Evolutionary conservation across 2,113 vertebrate genomes (phyloP), one percentile per base, ranked within the genome.

Genomic region (Urocynchramus pylzowi): DNA sequence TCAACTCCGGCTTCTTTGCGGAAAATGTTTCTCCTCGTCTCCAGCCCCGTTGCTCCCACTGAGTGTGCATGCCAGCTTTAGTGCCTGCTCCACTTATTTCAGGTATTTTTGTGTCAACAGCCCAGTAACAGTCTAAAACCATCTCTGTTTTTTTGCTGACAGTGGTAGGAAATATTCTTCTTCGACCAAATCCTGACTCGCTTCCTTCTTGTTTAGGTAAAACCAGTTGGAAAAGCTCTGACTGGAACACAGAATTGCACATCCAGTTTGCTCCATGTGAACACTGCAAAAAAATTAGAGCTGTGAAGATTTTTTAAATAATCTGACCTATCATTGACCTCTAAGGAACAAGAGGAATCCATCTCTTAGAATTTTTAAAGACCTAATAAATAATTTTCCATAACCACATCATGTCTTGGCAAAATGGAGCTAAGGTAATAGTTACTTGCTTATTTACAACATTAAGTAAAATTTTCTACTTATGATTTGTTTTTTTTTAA

Each of bases 301-400:
- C 27, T 78, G 31, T 64, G 80, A 81, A 75, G 83, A 76, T 63
- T 50, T 94, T 92, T 88, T 78, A 41, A 74, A 90, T 87, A 92
- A 82, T 94, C 69, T 92, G 93, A 87, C 84, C 92, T 84, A 59
- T 90, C 91, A 54, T 69, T 0, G 0, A 56, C 84, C 84, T 95
- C 81, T 67, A 79, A 94, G 83, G 86, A 78, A 8, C 52, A 68
- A 76, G 64, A 71, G 44, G 64, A 93, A 84, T 86, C 79, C 69
- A 65, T 73, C 76, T 33, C 57, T 88, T 94, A 90, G 95, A 95
- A 94, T 96, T 91, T 94, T 91, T 90, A 91, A 95, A 95, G 80
- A 79, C 75, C 64, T 78, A 80, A 94, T 92, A 94, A 96, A 96
- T 92, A 92, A 95, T 96, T 97, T 95, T 92, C 60, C 68, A 71